These are phyloP conservation scores for Drosophila asahinai DNA, from an alignment of 1,140 invertebrate genomes.

Conservation along the genomic window DNA sequence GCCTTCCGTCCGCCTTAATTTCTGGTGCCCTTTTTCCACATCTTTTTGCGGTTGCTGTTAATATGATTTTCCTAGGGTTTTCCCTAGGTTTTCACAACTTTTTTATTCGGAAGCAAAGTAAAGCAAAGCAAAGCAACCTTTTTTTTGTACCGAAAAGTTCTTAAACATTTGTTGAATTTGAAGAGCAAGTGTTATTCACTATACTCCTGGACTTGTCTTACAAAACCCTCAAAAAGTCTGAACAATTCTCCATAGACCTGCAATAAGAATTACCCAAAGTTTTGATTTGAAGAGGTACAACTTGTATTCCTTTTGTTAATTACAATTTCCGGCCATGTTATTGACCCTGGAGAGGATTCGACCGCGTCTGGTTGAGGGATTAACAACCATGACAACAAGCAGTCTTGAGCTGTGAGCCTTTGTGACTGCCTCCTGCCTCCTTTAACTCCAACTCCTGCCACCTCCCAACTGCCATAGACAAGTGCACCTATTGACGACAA, in stretches of 20 bases:
- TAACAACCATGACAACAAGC: constrained; percentile 64
- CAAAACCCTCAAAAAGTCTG: constrained; percentile 1
- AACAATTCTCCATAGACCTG: constrained; percentile 4
- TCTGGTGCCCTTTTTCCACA: constrained; percentile 2
- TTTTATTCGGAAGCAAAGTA: constrained; percentile 12
- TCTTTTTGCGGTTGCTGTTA: constrained; percentile 68
- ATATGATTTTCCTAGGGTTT: constrained; percentile 69
- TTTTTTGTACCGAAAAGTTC: constrained; percentile 5
- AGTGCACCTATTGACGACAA: constrained; percentile 39
- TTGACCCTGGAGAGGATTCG: constrained; percentile 28
- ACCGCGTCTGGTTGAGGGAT: constrained; percentile 56
- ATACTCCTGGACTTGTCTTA: neutral
- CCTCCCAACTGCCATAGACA: constrained; percentile 2
- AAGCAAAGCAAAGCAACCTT: neutral
- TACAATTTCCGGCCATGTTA: constrained; percentile 24
- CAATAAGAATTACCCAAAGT: constrained; percentile 1
- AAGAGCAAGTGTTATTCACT: neutral
- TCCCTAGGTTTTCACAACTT: constrained; percentile 9
- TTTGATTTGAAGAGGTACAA: constrained; percentile 12
- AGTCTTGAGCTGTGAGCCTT: constrained; percentile 4
- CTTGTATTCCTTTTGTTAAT: constrained; percentile 27
- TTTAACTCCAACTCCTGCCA: neutral
- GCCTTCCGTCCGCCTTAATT: constrained; percentile 13
- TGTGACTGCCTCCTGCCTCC: neutral
- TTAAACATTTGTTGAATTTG: constrained; percentile 5